Evolutionary conservation across 2,888 invertebrate genomes (phyloP).

Genomic region (Drosophila mayaguana): DNA sequence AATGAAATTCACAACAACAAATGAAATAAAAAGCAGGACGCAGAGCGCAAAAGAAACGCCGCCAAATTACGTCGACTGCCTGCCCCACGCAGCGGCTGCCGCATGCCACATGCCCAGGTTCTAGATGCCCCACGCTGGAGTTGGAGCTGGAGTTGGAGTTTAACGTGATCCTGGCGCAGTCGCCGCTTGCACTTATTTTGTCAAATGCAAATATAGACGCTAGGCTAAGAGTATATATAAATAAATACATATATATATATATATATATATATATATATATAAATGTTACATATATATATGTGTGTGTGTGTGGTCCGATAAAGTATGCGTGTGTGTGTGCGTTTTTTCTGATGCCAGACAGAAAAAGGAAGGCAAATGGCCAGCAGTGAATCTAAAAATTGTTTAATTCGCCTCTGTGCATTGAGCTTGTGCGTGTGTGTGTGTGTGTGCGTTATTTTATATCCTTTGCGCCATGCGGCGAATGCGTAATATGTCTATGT

Average conservation of each 20-base stretch:
- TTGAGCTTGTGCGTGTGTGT: slow-evolving; percentile 4
- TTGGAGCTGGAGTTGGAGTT: slow-evolving; percentile 13
- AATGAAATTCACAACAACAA: slow-evolving; percentile 20
- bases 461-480: slow-evolving; percentile 60
- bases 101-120: slow-evolving; percentile 45
- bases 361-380: slow-evolving; percentile 52
- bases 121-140: slow-evolving; percentile 59
- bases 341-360: slow-evolving; percentile 56
- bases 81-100: slow-evolving; percentile 28
- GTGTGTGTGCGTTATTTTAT: slow-evolving; percentile 33
- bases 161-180: slow-evolving; percentile 21
- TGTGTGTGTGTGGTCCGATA: slow-evolving; percentile 9
- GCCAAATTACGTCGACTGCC: slow-evolving; percentile 72
- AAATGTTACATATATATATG: slow-evolving; percentile 8
- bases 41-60: slow-evolving; percentile 53
- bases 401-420: slow-evolving; percentile 70
- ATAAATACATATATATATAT: slow-evolving; percentile 1
- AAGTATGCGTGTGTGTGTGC: background rate
- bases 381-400: slow-evolving; percentile 72
- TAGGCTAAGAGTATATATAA: slow-evolving; percentile 16
- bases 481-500: slow-evolving; percentile 72
- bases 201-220: slow-evolving; percentile 79
- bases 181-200: slow-evolving; percentile 75
- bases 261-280: slow-evolving; percentile 12
- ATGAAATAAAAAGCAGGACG: slow-evolving; percentile 11